Percentiles rank a stretch among this genome's conserved stretches.
Conservation (phyloP, 2,797 vertebrate genomes). For the Paramormyrops hopkinsi region DNA sequence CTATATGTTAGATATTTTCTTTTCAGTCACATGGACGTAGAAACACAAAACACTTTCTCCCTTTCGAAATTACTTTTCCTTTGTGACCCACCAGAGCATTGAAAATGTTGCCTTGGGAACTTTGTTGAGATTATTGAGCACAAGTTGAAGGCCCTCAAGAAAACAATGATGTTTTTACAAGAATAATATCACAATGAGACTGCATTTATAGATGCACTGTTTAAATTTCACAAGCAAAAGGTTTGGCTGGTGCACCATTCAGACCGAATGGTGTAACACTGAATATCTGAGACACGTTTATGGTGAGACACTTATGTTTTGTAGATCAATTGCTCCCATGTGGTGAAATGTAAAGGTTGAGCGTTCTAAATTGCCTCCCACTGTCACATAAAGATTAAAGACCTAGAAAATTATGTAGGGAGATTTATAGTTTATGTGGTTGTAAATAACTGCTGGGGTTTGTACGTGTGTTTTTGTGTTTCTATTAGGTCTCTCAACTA, state of each 20-base stretch:
- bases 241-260: not conserved
- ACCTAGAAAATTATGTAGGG: not conserved
- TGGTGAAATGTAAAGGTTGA: not conserved
- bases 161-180: not conserved
- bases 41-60: not conserved
- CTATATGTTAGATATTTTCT: not conserved
- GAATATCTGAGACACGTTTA: not conserved
- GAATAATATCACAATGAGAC: not conserved
- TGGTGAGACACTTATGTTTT: not conserved
- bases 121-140: not conserved
- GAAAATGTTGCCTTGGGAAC: not conserved
- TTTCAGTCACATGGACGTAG: not conserved
- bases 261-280: not conserved
- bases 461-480: constrained; percentile 13
- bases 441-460: constrained; percentile 12
- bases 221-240: not conserved
- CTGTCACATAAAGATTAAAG: constrained; percentile 16
- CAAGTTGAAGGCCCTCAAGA: not conserved
- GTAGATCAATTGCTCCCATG: constrained; percentile 16
- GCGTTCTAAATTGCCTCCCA: not conserved
- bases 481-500: constrained; percentile 68
- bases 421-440: constrained; percentile 10
- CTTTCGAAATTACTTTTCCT: not conserved
- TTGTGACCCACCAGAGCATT: not conserved
- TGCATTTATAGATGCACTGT: not conserved